Conservation (phyloP, 2,113 vertebrate genomes). For the Brachyistius frenatus region DNA sequence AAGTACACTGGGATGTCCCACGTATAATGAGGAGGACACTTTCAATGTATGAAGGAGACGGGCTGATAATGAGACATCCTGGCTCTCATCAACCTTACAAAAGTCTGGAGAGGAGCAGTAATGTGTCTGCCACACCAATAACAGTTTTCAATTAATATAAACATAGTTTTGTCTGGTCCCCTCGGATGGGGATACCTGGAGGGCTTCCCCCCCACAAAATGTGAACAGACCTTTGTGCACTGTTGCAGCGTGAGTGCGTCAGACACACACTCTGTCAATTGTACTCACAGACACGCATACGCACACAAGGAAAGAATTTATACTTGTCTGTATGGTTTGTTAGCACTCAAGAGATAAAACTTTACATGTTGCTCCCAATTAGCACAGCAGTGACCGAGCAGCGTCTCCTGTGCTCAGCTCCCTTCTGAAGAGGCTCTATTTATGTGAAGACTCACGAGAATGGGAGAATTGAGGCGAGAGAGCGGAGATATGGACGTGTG, state of each 20-base stretch:
- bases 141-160: slow-evolving; percentile 98
- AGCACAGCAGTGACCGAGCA: slow-evolving; percentile 98
- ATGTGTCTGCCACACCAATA: slow-evolving; percentile 90
- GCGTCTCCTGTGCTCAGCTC: slow-evolving; percentile 94
- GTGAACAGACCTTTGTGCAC: slow-evolving; percentile 62
- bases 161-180: slow-evolving; percentile 92
- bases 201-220: slow-evolving; percentile 90
- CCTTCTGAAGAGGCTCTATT: slow-evolving; percentile 94
- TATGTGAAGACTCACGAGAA: slow-evolving; percentile 95
- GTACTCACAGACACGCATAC: slow-evolving; percentile 14
- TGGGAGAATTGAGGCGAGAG: slow-evolving; percentile 89
- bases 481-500: slow-evolving; percentile 80
- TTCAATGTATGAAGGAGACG: slow-evolving; percentile 53
- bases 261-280: slow-evolving; percentile 25
- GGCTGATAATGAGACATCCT: slow-evolving; percentile 72
- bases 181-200: slow-evolving; percentile 90
- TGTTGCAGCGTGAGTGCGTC: slow-evolving; percentile 22
- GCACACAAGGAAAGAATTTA: slow-evolving; percentile 76
- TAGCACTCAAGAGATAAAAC: slow-evolving; percentile 99
- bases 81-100: slow-evolving; percentile 86
- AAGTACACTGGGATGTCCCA: slow-evolving; percentile 21
- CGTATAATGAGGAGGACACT: slow-evolving; percentile 63
- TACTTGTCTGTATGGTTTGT: slow-evolving; percentile 96
- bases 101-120: slow-evolving; percentile 88
- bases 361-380: slow-evolving; percentile 99